Conservation (phyloP, 2,113 vertebrate genomes). For the Dendropsophus ebraccatus region DNA sequence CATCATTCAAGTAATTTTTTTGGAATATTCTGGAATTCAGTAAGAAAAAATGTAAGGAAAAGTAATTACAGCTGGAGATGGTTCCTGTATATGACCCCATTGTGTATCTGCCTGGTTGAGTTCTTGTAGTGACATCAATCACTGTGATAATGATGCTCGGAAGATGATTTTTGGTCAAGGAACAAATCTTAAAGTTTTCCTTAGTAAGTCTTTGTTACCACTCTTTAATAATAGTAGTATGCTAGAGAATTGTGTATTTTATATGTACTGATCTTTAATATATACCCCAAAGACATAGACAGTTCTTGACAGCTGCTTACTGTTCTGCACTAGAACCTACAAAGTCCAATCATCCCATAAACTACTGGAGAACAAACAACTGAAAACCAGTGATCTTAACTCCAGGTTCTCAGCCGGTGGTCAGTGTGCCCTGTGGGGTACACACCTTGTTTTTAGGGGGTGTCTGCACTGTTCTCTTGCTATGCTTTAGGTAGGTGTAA, state of each 20-base stretch:
- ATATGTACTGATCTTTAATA: neutral
- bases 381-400: too few relatives aligned
- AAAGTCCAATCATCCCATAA: neutral
- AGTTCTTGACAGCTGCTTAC: neutral
- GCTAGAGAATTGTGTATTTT: neutral
- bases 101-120: neutral
- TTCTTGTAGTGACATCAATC: conserved; percentile 49
- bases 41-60: too few relatives aligned
- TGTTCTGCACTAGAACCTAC: neutral
- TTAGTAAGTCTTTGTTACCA: conserved; percentile 61
- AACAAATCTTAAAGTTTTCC: conserved; percentile 61
- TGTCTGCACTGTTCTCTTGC: too few relatives aligned
- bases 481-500: too few relatives aligned
- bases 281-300: neutral
- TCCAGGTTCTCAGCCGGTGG: too few relatives aligned
- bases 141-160: conserved; percentile 56
- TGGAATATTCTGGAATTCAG: too few relatives aligned
- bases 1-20: too few relatives aligned
- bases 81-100: neutral
- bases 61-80: too few relatives aligned
- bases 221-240: neutral
- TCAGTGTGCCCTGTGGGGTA: too few relatives aligned
- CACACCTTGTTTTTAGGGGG: too few relatives aligned
- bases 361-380: too few relatives aligned
- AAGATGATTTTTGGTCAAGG: conserved; percentile 59